Percentiles rank a stretch among this genome's conserved stretches.
These are phyloP conservation scores for Emberiza fucata DNA, from an alignment of 2,113 vertebrate genomes.

Conservation along the genomic window DNA sequence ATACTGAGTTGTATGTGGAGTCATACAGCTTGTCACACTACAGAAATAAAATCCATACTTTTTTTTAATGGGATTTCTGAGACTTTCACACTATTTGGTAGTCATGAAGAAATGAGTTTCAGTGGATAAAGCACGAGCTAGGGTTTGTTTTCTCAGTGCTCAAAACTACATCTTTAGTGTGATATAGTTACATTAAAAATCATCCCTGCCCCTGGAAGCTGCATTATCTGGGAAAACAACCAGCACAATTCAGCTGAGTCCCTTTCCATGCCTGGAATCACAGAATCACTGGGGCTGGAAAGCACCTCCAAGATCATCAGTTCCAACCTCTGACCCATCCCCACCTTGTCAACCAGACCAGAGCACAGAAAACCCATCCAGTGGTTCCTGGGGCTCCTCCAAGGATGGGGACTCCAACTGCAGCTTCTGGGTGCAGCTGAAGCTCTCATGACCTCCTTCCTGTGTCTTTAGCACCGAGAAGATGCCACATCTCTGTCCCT, in stretches of 20 bases:
- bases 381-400: not conserved
- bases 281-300: not conserved
- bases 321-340: not conserved
- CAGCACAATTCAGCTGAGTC: not conserved
- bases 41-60: not conserved
- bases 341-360: not conserved
- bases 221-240: not conserved
- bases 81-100: not conserved
- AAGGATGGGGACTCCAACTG: not conserved
- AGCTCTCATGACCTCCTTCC: rapidly evolving
- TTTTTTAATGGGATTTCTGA: conserved; percentile 17
- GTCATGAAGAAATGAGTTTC: not conserved
- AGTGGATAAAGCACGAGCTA: not conserved
- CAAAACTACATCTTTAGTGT: not conserved
- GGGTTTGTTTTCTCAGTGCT: not conserved
- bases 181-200: not conserved
- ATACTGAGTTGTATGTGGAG: not conserved
- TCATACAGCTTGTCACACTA: not conserved
- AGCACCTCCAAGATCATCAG: not conserved
- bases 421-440: not conserved
- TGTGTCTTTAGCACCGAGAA: not conserved
- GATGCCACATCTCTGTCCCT: not conserved
- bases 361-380: rapidly evolving
- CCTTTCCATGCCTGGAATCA: not conserved
- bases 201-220: not conserved